These are phyloP conservation scores for Carpatolechia fugitivella DNA, from an alignment of 2,888 invertebrate genomes.

Conservation along the genomic window DNA sequence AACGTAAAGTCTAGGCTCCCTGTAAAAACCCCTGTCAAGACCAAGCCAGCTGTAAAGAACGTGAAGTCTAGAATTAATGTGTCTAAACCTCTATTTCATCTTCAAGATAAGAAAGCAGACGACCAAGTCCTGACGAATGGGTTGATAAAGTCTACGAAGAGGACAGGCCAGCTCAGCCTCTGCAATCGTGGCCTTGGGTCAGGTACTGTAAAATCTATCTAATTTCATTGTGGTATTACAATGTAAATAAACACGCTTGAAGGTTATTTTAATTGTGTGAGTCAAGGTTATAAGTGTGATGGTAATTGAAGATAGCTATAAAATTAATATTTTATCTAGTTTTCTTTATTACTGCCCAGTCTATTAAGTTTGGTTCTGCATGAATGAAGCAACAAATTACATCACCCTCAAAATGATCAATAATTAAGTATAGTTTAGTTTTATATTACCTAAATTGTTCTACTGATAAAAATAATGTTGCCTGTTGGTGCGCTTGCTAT, in stretches of 20 bases:
- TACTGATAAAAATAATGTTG: too few species aligned
- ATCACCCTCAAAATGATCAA: too few species aligned
- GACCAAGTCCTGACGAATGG: constrained; percentile 83
- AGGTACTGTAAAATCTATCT: constrained; percentile 70
- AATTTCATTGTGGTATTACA: background rate
- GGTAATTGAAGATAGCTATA: too few species aligned
- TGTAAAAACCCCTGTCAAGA: background rate
- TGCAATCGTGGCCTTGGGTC: constrained; percentile 85
- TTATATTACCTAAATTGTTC: too few species aligned
- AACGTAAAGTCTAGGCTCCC: constrained; percentile 4
- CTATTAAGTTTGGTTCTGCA: too few species aligned
- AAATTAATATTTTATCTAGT: too few species aligned
- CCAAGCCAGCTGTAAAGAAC: constrained; percentile 34
- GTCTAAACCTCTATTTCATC: constrained; percentile 81
- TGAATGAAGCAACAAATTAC: too few species aligned
- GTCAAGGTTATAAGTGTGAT: constrained; percentile 17
- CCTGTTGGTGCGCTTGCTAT: too few species aligned
- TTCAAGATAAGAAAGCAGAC: constrained; percentile 85
- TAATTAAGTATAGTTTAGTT: too few species aligned
- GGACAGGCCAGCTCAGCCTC: constrained; percentile 89
- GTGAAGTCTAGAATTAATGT: constrained; percentile 58
- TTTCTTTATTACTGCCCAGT: too few species aligned
- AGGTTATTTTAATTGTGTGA: constrained; percentile 14
- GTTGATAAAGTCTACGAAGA: constrained; percentile 88
- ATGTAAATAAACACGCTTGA: constrained; percentile 9